Base-by-base conservation (phyloP, 2,113 vertebrate species). In the Prochilodus magdalenae region DNA sequence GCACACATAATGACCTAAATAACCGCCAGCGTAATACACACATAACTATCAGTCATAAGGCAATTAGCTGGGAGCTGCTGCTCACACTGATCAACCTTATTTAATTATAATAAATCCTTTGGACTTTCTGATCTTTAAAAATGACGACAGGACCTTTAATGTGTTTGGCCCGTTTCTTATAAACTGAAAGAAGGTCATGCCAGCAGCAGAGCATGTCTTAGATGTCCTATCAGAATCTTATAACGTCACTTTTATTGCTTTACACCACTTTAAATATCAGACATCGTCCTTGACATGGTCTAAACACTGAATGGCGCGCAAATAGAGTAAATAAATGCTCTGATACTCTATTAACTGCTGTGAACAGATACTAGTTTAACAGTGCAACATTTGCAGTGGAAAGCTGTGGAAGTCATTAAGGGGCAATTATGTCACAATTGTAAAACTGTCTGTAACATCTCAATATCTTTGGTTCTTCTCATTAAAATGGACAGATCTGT, bases 71-170 rank as follows among this genome's bases (percentile, higher is more conserved):
- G 16, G 29, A 67, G 76, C 47, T 78, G 33, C 30, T 55, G 36
- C 47, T 13, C 12, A 16, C 67, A 47, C 24, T 51, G 63, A 53
- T 30, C 27, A 12, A 33, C 7, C 1, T n/a, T 51, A 29, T 12
- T 22, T 74, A 75, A 76, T 27, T 76, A 63, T 24, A 63, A n/a
- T 62, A 30, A 44, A n/a, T 44, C 26, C 33, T 63, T 60, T 60
- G 40, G 29, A 14, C 26, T 33, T 44, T 10, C 8, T 44, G 40
- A 77, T 53, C 60, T 66, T 36, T n/a, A 49, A 30, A 27, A 12
- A 51, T 51, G 74, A 63, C 27, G 27, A 63, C 60, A 66, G 29
- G 0, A 36, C 33, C 33, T 36, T 36, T 4, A 36, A 4, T 36
- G 33, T 36, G 29, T 75, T 49, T n/a, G n/a, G 11, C 36, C 47